These are phyloP conservation scores for Brachionus rotundiformis DNA, from an alignment of 1,140 invertebrate species.

Conservation along the genomic window DNA sequence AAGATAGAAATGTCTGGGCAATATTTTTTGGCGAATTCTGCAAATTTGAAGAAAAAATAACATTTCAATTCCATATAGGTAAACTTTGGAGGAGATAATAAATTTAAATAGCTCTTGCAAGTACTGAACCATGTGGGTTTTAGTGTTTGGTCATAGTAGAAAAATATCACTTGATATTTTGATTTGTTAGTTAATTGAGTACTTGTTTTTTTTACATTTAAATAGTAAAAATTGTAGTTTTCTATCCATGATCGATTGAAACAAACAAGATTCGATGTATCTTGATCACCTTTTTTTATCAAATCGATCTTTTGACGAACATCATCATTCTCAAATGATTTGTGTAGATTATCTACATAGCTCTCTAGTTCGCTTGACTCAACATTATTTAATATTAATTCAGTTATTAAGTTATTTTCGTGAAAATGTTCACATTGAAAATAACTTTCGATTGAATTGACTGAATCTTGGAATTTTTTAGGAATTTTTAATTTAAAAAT, in stretches of 20 bases:
- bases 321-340: not conserved
- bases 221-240: slow-evolving; percentile 25
- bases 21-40: not conserved
- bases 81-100: not conserved
- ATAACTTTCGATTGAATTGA: slow-evolving; percentile 4
- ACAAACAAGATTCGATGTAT: slow-evolving; percentile 17
- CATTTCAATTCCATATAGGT: slow-evolving; percentile 13
- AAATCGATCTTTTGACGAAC: slow-evolving; percentile 19
- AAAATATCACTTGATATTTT: not conserved
- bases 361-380: not conserved
- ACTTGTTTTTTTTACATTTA: slow-evolving; percentile 17
- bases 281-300: slow-evolving; percentile 11
- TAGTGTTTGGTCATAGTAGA: slow-evolving; percentile 14
- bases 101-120: not conserved
- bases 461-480: not conserved
- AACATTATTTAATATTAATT: not conserved
- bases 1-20: not conserved
- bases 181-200: not conserved
- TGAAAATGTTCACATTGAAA: not conserved
- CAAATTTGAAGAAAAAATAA: slow-evolving; percentile 21
- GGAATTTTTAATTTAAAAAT: not conserved
- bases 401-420: slow-evolving; percentile 8
- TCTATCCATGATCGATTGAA: slow-evolving; percentile 16
- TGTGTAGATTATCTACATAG: slow-evolving; percentile 2
- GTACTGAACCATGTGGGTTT: not conserved